These are phyloP conservation scores for Toxostoma redivivum DNA, from an alignment of 2,113 vertebrate genomes.

Conservation along the genomic window DNA sequence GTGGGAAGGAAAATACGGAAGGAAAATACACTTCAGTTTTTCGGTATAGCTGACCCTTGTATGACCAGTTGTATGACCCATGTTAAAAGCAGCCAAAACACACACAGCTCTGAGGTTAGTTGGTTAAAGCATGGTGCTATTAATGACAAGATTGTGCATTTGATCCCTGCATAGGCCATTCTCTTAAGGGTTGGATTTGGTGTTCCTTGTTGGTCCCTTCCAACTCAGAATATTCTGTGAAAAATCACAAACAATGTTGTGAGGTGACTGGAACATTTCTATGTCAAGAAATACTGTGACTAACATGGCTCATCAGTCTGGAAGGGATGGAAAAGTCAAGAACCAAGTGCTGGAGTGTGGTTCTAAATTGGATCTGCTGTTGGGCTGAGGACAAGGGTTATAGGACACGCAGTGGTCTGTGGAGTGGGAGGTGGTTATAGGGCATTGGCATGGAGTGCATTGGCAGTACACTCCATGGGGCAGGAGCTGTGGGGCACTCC, in stretches of 20 bases:
- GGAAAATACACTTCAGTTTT: conserved; percentile 24
- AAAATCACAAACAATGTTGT: not conserved
- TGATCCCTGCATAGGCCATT: not conserved
- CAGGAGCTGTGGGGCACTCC: not conserved
- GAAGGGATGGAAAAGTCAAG: not conserved
- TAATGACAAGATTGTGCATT: not conserved
- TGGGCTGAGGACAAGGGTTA: not conserved
- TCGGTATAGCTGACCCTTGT: not conserved
- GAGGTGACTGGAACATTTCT: not conserved
- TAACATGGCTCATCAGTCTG: not conserved
- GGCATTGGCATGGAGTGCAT: not conserved
- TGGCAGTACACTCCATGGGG: not conserved
- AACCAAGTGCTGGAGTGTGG: not conserved
- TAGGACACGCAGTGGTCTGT: accelerated
- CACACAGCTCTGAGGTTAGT: not conserved
- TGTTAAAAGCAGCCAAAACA: not conserved
- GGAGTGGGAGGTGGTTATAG: not conserved
- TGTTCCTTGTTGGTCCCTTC: not conserved
- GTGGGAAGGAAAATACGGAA: not conserved
- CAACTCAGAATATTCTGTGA: not conserved
- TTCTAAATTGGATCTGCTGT: not conserved
- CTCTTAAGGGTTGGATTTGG: not conserved
- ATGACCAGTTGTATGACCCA: not conserved
- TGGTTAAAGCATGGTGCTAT: not conserved
- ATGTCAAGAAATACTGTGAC: not conserved